phyloP scores from a whole-genome alignment of 2,797 vertebrate species.

The Avahi laniger region DNA sequence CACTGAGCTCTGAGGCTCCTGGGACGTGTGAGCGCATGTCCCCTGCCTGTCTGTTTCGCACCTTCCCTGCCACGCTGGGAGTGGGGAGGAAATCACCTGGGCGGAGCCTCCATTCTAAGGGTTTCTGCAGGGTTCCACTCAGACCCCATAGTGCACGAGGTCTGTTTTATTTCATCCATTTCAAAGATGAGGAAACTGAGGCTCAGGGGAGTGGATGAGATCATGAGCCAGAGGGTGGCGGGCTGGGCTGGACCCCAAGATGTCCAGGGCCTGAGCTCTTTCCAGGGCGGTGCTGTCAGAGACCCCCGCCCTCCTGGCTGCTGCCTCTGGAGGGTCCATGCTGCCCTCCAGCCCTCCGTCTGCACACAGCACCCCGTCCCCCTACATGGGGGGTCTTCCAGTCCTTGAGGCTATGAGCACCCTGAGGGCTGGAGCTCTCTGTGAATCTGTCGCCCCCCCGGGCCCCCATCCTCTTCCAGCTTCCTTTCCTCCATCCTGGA shows the following conservation, averaged over 20 bases:
- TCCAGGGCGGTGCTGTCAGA: not conserved
- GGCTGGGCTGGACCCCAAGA: not conserved
- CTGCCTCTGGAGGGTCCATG: not conserved
- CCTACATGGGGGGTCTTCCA: no score
- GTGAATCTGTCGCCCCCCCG: fast-evolving
- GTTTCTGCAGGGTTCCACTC: no score
- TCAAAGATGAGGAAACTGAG: not conserved
- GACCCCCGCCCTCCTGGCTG: not conserved
- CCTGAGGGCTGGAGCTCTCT: not conserved
- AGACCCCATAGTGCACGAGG: not conserved
- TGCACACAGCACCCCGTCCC: not conserved
- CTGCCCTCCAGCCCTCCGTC: not conserved
- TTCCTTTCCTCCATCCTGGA: not conserved
- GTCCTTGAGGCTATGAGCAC: not conserved
- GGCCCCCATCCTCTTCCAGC: not conserved
- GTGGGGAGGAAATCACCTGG: not conserved
- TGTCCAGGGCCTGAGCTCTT: not conserved
- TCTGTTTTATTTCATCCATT: not conserved
- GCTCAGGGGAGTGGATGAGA: not conserved
- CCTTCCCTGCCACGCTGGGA: no score
- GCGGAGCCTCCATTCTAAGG: not conserved
- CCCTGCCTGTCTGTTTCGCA: no score
- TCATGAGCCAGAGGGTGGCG: not conserved
- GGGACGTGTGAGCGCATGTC: no score
- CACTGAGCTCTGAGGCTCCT: no score